Evolutionary conservation across 64 coral and sea anemone genomes (phyloP), one percentile per base, ranked within the genome.

Genomic region (Pocillopora verrucosa): DNA sequence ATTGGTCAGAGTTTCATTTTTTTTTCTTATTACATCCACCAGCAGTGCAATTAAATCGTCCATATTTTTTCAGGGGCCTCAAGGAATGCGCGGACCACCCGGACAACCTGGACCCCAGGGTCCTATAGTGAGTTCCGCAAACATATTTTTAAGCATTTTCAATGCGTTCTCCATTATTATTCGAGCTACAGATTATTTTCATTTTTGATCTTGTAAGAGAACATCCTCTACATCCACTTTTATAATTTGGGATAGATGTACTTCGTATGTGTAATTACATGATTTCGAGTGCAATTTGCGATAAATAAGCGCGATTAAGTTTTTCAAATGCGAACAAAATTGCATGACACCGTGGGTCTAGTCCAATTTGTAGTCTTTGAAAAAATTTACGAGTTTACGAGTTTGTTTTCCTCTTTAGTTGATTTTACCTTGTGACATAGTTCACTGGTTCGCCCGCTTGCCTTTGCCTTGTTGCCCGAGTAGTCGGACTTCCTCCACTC

Each of bases 71-170:
- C 20, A 92, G 90, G 90, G 90, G 22, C 62, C 83, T 16, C 84
- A 87, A 76, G 90, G 90, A 78, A 75, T 85, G 76, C 90, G 90
- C 60, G 90, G 90, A 78, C 73, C 82, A 24, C 61, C 90, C 1
- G 90, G 90, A 73, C 80, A 87, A 79, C 90, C 90, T 36, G 90
- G 90, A 1, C 90, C 90, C 57, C 90, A 92, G 41, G 90, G 90
- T 59, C 59, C 90, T 26, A 45, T 75, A 13, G 90, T 92, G 64
- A 90, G 89, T 83, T 1, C 36, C 5, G 30, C 22, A 70, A 11
- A 11, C 25, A 70, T 11, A 70, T 25, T 70, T 38, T 24, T 25
- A 0, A 51, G 1, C 6, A 10, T 57, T 51, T 41, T 68, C 17
- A 19, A 41, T 25, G 15, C 79, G 0, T 63, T 10, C 61, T 63